Conservation (phyloP, 2,113 vertebrate species). For the Cavia porcellus region DNA sequence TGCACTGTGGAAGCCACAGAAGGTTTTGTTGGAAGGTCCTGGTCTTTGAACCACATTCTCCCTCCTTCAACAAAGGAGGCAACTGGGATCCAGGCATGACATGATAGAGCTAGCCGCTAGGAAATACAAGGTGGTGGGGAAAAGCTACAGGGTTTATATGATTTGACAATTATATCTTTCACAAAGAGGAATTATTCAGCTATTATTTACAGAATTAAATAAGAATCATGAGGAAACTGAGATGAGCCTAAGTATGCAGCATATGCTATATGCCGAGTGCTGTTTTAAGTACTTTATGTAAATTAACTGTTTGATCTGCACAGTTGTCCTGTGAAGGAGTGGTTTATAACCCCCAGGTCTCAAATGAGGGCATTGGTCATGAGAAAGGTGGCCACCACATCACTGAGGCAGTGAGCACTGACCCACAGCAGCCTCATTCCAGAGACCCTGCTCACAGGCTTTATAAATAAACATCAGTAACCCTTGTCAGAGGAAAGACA, state of each 20-base stretch:
- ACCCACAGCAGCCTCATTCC: rapidly evolving
- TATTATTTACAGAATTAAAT: background rate
- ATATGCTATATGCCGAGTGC: background rate
- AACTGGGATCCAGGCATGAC: background rate
- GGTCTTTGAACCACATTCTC: background rate
- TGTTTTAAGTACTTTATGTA: background rate
- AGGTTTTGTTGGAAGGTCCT: background rate
- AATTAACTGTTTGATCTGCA: background rate
- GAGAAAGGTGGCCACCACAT: background rate
- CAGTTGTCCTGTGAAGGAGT: background rate
- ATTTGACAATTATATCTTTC: background rate
- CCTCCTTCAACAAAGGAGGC: background rate
- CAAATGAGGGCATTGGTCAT: background rate
- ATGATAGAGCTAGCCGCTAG: background rate
- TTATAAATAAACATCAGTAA: background rate
- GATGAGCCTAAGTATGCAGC: background rate
- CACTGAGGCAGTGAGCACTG: background rate
- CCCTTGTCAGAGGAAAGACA: background rate
- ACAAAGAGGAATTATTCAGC: background rate
- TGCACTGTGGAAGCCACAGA: background rate
- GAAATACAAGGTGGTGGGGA: background rate
- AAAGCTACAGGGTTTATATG: background rate
- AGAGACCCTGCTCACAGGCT: background rate
- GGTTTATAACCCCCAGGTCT: background rate
- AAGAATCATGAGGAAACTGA: background rate